Percentiles rank a stretch among this genome's conserved stretches.
Evolutionary conservation across 2,888 invertebrate species (phyloP).

Genomic region (Limnephilus lunatus): DNA sequence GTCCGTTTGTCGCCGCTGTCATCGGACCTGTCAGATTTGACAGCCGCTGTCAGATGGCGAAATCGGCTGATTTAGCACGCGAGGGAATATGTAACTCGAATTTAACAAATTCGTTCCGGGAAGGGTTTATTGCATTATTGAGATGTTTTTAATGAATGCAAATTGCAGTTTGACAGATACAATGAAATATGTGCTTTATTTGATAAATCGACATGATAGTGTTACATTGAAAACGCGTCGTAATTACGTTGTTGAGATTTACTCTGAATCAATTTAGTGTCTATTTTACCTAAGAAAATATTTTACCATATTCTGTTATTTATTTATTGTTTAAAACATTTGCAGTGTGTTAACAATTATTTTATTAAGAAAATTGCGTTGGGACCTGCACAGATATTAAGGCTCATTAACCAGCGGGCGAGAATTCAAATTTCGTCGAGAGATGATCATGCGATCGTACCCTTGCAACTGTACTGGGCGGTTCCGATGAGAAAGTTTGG

Average conservation of each 20-base stretch:
- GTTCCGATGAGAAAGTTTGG: too few species aligned
- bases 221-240: not conserved
- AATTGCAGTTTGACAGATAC: not conserved
- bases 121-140: not conserved
- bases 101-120: not conserved
- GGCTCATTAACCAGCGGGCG: too few species aligned
- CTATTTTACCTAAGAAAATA: not conserved
- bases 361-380: too few species aligned
- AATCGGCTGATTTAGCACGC: constrained; percentile 33
- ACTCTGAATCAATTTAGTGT: too few species aligned
- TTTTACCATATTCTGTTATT: not conserved
- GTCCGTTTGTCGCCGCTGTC: constrained; percentile 29
- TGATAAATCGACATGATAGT: not conserved
- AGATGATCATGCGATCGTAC: too few species aligned
- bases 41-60: constrained; percentile 15
- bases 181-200: not conserved
- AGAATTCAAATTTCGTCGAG: too few species aligned
- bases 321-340: too few species aligned
- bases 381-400: too few species aligned
- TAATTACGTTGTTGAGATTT: not conserved
- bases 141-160: not conserved
- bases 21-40: constrained; percentile 37
- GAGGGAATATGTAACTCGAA: not conserved
- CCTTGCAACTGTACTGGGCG: too few species aligned
- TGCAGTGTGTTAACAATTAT: too few species aligned